These are phyloP conservation scores for Empis livida DNA, from an alignment of 2,888 invertebrate genomes.

Conservation along the genomic window DNA sequence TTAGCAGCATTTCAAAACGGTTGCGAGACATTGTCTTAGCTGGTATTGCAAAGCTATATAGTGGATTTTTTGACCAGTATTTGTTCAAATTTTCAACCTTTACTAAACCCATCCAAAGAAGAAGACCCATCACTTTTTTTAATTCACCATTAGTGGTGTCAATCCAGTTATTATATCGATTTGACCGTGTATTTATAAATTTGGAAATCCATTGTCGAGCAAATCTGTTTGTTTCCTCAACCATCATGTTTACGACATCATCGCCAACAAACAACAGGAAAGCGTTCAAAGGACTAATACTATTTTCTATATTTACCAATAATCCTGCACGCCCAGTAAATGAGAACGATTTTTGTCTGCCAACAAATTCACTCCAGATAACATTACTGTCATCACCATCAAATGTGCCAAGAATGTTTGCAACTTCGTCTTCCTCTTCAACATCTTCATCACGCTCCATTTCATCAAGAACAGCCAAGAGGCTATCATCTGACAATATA, in stretches of 20 bases:
- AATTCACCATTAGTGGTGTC: conserved; percentile 7
- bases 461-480: too few relatives aligned
- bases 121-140: conserved; percentile 9
- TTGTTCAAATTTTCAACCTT: conserved; percentile 10
- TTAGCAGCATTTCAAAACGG: conserved; percentile 10
- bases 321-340: conserved; percentile 8
- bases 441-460: too few relatives aligned
- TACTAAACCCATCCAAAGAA: conserved; percentile 13
- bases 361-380: conserved; percentile 8
- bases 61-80: conserved; percentile 9
- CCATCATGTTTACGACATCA: conserved; percentile 6
- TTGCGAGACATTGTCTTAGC: conserved; percentile 9
- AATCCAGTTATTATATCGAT: conserved; percentile 6
- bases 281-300: conserved; percentile 7
- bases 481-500: too few relatives aligned
- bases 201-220: neutral
- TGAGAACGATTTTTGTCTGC: conserved; percentile 7
- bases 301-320: conserved; percentile 4
- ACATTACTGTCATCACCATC: too few relatives aligned
- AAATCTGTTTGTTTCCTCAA: conserved; percentile 6
- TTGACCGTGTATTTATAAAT: neutral
- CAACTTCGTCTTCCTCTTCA: too few relatives aligned
- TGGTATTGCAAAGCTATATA: conserved; percentile 8
- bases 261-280: conserved; percentile 10
- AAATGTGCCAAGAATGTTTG: too few relatives aligned